Percentiles rank a stretch among this genome's conserved stretches.
These are phyloP conservation scores for Dione juno DNA, from an alignment of 2,888 invertebrate species.

Conservation along the genomic window DNA sequence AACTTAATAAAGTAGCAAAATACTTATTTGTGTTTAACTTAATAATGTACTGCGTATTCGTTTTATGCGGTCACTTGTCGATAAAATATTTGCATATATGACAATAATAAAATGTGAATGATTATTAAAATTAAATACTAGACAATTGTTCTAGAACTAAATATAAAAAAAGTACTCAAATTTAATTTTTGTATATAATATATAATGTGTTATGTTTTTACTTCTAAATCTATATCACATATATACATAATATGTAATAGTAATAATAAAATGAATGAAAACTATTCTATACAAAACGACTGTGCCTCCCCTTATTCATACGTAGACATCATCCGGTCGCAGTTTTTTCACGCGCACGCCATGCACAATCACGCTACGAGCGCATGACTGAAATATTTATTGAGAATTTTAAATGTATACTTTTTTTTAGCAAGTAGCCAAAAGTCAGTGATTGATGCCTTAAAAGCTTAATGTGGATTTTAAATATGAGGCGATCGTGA, in stretches of 20 bases:
- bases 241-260: not conserved
- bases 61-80: too few species aligned
- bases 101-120: too few species aligned
- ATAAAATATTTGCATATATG: too few species aligned
- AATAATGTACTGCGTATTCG: too few species aligned
- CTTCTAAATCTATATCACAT: too few species aligned
- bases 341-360: slow-evolving; percentile 47
- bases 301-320: slow-evolving; percentile 27
- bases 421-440: slow-evolving; percentile 18
- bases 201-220: too few species aligned
- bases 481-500: not conserved
- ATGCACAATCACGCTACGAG: slow-evolving; percentile 53
- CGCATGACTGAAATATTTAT: slow-evolving; percentile 41
- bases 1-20: too few species aligned
- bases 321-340: slow-evolving; percentile 57
- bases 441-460: slow-evolving; percentile 11
- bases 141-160: too few species aligned
- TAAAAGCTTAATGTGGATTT: slow-evolving; percentile 6
- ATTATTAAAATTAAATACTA: too few species aligned
- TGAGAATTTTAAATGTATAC: slow-evolving; percentile 29
- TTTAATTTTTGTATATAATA: too few species aligned
- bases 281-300: not conserved
- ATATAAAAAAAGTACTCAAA: too few species aligned
- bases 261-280: not conserved
- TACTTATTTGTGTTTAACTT: too few species aligned